A percentile compares a stretch with the other conserved stretches of the same genome.
phyloP scores from a whole-genome alignment of 2,113 vertebrate species.

The Furnarius figulus region DNA sequence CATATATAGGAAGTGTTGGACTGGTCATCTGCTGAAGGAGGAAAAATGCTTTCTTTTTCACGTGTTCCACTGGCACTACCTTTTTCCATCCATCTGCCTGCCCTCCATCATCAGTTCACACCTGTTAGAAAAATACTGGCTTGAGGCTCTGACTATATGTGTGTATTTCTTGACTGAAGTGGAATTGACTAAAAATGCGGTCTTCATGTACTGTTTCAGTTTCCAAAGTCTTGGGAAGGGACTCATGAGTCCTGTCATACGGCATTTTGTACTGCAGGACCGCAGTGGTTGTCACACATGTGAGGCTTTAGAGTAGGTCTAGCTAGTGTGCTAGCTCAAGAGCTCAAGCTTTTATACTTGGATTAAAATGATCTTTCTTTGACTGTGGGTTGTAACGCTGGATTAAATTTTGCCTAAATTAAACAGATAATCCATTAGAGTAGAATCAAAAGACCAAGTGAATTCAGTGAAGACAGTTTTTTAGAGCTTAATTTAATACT shows the following conservation, averaged over 20 bases:
- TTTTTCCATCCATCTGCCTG: neutral
- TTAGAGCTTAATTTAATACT: neutral
- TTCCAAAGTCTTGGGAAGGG: neutral
- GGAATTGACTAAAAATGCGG: neutral
- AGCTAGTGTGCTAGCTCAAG: neutral
- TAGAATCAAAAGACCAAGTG: neutral
- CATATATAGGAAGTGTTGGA: neutral
- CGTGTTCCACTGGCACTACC: neutral
- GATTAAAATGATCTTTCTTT: slow-evolving; percentile 21
- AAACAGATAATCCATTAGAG: neutral
- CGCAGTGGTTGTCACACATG: neutral
- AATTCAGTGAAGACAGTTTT: neutral
- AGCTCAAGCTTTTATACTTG: neutral
- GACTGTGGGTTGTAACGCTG: neutral
- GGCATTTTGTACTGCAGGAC: neutral
- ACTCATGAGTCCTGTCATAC: fast-evolving
- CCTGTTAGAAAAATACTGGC: neutral
- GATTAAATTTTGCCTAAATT: neutral
- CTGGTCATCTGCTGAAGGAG: neutral
- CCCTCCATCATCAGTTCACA: neutral
- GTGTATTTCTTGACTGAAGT: neutral
- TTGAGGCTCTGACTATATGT: neutral
- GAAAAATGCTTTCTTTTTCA: neutral
- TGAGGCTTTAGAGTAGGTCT: neutral
- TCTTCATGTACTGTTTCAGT: neutral